Conservation (phyloP, 2,797 vertebrate genomes). For the Urosaurus nigricauda region DNA sequence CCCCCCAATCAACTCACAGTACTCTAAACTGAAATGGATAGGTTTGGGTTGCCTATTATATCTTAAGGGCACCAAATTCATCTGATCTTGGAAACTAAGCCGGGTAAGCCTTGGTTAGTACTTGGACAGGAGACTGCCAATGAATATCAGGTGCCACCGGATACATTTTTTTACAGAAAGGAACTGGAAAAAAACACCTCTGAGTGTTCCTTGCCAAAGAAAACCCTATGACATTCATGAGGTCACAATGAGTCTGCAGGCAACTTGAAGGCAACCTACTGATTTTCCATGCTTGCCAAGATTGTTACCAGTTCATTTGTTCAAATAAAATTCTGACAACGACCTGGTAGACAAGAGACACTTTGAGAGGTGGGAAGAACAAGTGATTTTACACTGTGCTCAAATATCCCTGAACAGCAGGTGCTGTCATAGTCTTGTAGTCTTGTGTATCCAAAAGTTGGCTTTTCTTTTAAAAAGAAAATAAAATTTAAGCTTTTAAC, state of each 20-base stretch:
- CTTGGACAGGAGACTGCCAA: too few relatives aligned
- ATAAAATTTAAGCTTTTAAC: neutral
- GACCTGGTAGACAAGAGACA: constrained; percentile 35
- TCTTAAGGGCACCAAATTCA: too few relatives aligned
- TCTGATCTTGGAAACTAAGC: too few relatives aligned
- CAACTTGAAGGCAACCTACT: neutral
- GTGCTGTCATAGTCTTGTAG: constrained; percentile 12
- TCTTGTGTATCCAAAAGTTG: constrained; percentile 20
- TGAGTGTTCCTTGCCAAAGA: too few relatives aligned
- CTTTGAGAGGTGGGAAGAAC: constrained; percentile 27
- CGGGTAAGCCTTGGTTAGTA: too few relatives aligned
- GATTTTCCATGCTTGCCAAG: constrained; percentile 29
- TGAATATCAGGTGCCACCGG: too few relatives aligned
- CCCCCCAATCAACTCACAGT: neutral
- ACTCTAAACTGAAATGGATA: neutral
- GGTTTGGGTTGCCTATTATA: neutral
- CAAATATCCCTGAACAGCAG: constrained; percentile 44
- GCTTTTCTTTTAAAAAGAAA: constrained; percentile 5
- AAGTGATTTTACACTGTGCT: constrained; percentile 9
- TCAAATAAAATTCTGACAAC: constrained; percentile 45
- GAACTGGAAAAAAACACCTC: too few relatives aligned
- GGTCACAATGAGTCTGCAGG: too few relatives aligned
- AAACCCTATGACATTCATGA: too few relatives aligned
- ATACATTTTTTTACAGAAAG: too few relatives aligned
- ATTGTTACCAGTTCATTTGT: constrained; percentile 29